phyloP scores from a whole-genome alignment of 2,113 vertebrate species.

The Anoplopoma fimbria region DNA sequence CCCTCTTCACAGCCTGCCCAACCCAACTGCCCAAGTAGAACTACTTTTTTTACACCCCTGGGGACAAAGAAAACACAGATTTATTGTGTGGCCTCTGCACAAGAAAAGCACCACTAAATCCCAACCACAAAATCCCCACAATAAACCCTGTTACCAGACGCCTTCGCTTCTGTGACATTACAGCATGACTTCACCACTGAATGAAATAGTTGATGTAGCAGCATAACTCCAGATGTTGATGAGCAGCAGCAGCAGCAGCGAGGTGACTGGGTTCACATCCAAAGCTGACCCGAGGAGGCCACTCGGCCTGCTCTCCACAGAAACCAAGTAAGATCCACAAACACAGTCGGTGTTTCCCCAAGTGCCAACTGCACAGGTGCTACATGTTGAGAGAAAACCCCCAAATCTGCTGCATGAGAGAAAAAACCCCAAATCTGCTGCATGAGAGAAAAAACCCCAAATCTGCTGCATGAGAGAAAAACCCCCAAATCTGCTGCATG shows the following conservation, averaged over 20 bases:
- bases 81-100: constrained; percentile 18
- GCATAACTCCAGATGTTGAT: constrained; percentile 62
- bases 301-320: constrained; percentile 22
- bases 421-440: too few species aligned
- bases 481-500: too few species aligned
- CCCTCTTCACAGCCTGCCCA: not conserved
- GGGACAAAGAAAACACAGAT: not conserved
- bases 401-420: too few species aligned
- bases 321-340: constrained; percentile 44
- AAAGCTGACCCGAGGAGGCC: constrained; percentile 54
- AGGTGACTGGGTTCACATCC: constrained; percentile 51
- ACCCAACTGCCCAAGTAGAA: not conserved
- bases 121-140: not conserved
- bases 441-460: too few species aligned
- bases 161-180: not conserved
- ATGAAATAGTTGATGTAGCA: not conserved
- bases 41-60: not conserved
- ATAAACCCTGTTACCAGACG: constrained; percentile 3
- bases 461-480: too few species aligned
- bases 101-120: not conserved
- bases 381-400: constrained; percentile 17
- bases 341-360: constrained; percentile 22
- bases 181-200: not conserved
- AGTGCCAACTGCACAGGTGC: constrained; percentile 68
- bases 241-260: constrained; percentile 17